phyloP scores from a whole-genome alignment of 2,113 vertebrate genomes.

The Phylloscopus whistleri region DNA sequence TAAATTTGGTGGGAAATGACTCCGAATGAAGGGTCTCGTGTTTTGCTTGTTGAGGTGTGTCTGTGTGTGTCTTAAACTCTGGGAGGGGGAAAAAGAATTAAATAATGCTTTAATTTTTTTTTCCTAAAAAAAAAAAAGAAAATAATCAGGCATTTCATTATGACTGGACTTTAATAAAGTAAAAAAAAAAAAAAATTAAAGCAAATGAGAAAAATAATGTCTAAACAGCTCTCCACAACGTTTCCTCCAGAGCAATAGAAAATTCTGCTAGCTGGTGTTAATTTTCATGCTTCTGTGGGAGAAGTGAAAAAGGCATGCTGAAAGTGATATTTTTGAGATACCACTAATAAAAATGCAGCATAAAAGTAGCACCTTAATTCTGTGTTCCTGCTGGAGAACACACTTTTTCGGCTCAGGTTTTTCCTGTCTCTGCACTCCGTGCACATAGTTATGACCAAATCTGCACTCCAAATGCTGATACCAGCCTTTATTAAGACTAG shows the following conservation, averaged over 20 bases:
- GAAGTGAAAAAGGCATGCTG: constrained; percentile 59
- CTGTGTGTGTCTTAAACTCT: neutral
- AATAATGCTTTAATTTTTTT: neutral
- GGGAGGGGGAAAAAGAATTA: neutral
- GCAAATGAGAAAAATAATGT: neutral
- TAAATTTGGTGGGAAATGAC: neutral
- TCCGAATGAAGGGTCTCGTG: neutral
- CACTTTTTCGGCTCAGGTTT: neutral
- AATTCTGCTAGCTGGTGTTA: constrained; percentile 46
- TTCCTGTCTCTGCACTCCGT: neutral
- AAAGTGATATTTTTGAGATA: constrained; percentile 56
- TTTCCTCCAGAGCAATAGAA: constrained; percentile 49
- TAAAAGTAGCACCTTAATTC: constrained; percentile 44
- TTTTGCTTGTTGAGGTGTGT: neutral
- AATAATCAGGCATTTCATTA: neutral
- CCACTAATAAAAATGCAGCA: constrained; percentile 58
- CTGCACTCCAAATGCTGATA: neutral
- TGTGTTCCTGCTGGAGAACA: neutral
- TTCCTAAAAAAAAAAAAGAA: neutral
- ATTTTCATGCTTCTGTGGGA: constrained; percentile 57
- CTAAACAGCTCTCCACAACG: neutral
- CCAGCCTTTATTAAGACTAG: neutral
- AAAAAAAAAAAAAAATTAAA: neutral
- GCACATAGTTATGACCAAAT: neutral
- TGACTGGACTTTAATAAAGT: neutral